Evolutionary conservation across 2,888 invertebrate species (phyloP), one percentile per base, ranked within the genome.

Genomic region (Pristionchus arcanus): DNA sequence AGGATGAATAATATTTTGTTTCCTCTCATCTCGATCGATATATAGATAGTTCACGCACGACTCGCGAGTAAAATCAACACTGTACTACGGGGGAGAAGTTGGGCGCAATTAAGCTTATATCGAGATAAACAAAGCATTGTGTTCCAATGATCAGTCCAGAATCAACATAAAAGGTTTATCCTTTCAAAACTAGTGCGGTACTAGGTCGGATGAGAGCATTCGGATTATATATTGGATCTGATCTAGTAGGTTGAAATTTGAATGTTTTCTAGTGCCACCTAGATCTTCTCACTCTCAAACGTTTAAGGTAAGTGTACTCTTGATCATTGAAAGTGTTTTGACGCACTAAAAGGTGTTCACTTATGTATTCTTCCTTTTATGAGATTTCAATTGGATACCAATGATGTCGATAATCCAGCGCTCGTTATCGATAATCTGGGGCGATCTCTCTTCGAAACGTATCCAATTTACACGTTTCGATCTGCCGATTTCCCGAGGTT

Each of bases 381-480:
- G 63, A 63, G 63, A 63, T n/a, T 49, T 81, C 42, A 49, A 42
- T 31, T 34, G 42, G 49, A 77, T 34, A 81, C 49, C 42, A 15
- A 81, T 81, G 81, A 25, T 77, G 37, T 37, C 49, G 49, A 9
- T 81, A 81, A 49, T n/a, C 81, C 37, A 49, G 15, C 81, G 81
- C 49, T 81, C 81, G 42, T 21, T 28, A 49, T 34, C 21, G 81
- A 81, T 81, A 49, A 81, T 81, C 81, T 53, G 28, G 81, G 81
- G 81, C 49, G 49, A 81, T 21, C 19, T 25, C 25, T 42, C 42
- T n/a, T 25, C 42, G 77, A 34, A 77, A 21, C 21, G 49, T 16
- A 81, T 34, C 37, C 81, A 81, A 81, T 81, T 74, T 81, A 81
- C 81, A 49, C 81, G 49, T 81, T 53, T 42, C 81, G 28, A 25